A percentile compares a stretch with the other conserved stretches of the same genome.
Conservation (phyloP, 2,113 vertebrate genomes). For the Fregata magnificens region DNA sequence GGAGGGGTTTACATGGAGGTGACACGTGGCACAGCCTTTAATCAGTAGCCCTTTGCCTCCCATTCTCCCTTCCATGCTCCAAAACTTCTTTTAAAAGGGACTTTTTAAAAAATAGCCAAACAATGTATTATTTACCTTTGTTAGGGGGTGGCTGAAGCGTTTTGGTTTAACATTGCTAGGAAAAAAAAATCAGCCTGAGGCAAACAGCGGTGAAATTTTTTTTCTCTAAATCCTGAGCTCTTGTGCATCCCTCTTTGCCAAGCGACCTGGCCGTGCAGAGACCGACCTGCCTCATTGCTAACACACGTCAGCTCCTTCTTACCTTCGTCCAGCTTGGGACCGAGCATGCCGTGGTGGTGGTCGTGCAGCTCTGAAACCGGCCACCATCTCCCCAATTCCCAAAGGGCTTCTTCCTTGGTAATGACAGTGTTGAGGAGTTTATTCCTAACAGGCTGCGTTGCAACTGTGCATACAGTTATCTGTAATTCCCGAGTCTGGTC, state of each 20-base stretch:
- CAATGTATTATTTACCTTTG: background rate
- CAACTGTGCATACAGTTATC: accelerated
- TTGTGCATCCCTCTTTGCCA: no score
- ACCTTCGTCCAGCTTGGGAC: background rate
- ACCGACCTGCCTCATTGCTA: accelerated
- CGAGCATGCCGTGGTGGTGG: background rate
- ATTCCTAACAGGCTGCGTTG: background rate
- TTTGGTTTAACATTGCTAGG: background rate
- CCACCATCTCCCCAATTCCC: background rate
- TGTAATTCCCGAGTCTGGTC: background rate
- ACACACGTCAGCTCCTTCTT: background rate
- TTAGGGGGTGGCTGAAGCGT: background rate
- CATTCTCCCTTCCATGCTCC: background rate
- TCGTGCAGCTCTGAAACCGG: background rate
- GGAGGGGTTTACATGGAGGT: background rate
- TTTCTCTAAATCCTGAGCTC: no score
- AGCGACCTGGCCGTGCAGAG: accelerated
- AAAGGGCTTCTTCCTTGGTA: background rate
- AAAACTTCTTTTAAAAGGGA: background rate
- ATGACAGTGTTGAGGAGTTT: background rate
- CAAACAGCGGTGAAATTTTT: background rate
- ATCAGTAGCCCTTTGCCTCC: background rate
- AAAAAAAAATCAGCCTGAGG: background rate
- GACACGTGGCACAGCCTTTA: background rate
- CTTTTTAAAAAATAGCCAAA: no score